phyloP scores from a whole-genome alignment of 1,140 invertebrate genomes.

The Cotesia chilonis region DNA sequence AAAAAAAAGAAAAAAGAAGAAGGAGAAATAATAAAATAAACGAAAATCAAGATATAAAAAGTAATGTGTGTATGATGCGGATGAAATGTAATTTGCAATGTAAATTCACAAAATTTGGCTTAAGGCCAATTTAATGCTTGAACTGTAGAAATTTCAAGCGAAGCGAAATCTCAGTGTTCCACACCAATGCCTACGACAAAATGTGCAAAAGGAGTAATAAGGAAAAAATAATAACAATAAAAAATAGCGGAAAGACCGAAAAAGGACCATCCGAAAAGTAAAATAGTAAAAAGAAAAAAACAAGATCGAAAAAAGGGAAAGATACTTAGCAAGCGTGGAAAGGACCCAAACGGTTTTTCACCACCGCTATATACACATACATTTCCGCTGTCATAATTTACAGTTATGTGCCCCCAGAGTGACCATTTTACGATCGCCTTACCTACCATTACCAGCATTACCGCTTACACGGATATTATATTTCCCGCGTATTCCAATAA shows the following conservation, averaged over 20 bases:
- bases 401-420: constrained; percentile 32
- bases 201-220: constrained; percentile 9
- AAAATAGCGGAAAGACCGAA: not conserved
- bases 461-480: constrained; percentile 32
- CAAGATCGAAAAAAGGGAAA: not conserved
- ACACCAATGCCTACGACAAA: constrained; percentile 10
- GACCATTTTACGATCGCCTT: constrained; percentile 40
- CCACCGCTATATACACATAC: not conserved
- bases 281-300: constrained; percentile 2
- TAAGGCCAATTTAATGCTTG: constrained; percentile 28
- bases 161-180: constrained; percentile 22
- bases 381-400: constrained; percentile 29
- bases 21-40: not conserved
- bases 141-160: constrained; percentile 23
- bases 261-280: not conserved
- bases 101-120: constrained; percentile 27
- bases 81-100: constrained; percentile 35
- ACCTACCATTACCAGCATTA: constrained; percentile 35
- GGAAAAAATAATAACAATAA: not conserved
- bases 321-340: not conserved
- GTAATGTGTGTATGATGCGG: constrained; percentile 35
- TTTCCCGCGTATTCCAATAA: constrained; percentile 14
- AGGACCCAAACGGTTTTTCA: not conserved
- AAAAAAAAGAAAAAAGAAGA: not conserved
- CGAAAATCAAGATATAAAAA: constrained; percentile 9